phyloP scores from a whole-genome alignment of 2,888 invertebrate species.

The Cybosia mesomella region DNA sequence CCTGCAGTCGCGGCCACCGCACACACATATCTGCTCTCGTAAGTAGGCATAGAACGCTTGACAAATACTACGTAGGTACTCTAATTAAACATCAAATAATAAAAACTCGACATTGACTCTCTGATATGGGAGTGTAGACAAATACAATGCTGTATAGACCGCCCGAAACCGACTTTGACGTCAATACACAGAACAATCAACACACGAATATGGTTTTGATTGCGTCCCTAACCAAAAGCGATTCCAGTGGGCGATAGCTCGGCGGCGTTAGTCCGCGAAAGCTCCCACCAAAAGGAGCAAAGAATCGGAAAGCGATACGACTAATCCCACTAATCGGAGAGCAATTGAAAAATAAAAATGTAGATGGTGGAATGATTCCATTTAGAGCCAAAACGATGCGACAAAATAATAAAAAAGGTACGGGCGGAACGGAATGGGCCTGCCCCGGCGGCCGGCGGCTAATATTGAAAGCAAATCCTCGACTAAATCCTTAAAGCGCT shows the following conservation, averaged over 20 bases:
- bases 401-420: conserved; percentile 87
- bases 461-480: conserved; percentile 88
- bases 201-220: conserved; percentile 47
- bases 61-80: conserved; percentile 72
- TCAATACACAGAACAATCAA: conserved; percentile 49
- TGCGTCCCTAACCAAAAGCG: conserved; percentile 56
- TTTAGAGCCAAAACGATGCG: conserved; percentile 87
- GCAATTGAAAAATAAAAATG: conserved; percentile 88
- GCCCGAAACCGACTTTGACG: conserved; percentile 58
- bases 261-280: conserved; percentile 75
- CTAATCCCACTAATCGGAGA: conserved; percentile 87
- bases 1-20: conserved; percentile 73
- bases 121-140: conserved; percentile 65
- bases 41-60: conserved; percentile 59
- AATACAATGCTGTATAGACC: conserved; percentile 54
- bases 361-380: conserved; percentile 87
- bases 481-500: conserved; percentile 87
- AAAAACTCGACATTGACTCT: conserved; percentile 73
- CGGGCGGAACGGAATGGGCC: conserved; percentile 77
- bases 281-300: conserved; percentile 82
- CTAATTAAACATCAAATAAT: conserved; percentile 78
- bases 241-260: conserved; percentile 60
- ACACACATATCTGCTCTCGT: conserved; percentile 64
- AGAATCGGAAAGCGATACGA: conserved; percentile 85
- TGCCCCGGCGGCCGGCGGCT: conserved; percentile 80